A percentile compares a stretch with the other conserved stretches of the same genome.
phyloP scores from a whole-genome alignment of 2,113 vertebrate species.

The Noctilio leporinus region DNA sequence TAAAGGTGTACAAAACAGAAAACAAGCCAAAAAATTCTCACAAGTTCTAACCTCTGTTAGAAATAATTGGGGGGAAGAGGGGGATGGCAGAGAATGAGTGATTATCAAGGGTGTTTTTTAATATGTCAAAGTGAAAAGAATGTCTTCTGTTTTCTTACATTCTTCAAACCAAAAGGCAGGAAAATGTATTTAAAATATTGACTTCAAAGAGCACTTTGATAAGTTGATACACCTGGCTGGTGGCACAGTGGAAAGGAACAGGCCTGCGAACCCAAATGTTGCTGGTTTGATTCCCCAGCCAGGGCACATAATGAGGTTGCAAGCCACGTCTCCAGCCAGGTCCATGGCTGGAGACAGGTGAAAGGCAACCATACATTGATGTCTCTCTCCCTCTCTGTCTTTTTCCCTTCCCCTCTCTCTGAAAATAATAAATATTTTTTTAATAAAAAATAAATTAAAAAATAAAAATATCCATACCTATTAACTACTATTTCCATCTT shows the following conservation, averaged over 20 bases:
- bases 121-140: not conserved
- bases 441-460: too few species aligned
- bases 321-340: too few species aligned
- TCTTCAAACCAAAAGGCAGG: not conserved
- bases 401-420: too few species aligned
- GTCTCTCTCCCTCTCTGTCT: too few species aligned
- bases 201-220: not conserved
- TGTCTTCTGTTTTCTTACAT: not conserved
- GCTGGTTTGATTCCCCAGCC: too few species aligned
- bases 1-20: not conserved
- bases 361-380: too few species aligned
- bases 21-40: not conserved
- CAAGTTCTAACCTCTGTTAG: constrained; percentile 32
- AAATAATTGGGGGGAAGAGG: not conserved
- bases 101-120: not conserved
- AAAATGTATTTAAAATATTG: constrained; percentile 5
- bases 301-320: too few species aligned
- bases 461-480: not conserved
- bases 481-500: not conserved
- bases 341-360: too few species aligned
- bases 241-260: too few species aligned
- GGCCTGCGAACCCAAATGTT: too few species aligned
- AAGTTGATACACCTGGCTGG: too few species aligned
- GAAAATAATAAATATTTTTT: too few species aligned
- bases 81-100: not conserved